A percentile compares a stretch with the other conserved stretches of the same genome.
Conservation (phyloP, 2,888 invertebrate species). For the Hyalella azteca region DNA sequence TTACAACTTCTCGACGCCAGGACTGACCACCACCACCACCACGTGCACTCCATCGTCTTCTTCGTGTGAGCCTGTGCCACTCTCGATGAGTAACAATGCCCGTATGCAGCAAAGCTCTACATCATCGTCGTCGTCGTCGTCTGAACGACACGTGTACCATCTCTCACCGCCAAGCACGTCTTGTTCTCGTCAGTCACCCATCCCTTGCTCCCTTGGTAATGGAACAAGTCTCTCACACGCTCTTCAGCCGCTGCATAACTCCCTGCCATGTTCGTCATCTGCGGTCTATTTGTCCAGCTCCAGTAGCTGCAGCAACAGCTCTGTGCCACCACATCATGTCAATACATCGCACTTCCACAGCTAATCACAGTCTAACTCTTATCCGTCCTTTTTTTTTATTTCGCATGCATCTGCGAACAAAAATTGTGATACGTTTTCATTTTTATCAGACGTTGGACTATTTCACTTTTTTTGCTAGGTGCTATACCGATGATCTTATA, state of each 20-base stretch:
- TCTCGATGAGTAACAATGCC: background rate
- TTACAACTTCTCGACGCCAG: background rate
- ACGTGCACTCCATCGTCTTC: background rate
- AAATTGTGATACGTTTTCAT: background rate
- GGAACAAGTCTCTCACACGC: background rate
- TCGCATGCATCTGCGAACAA: background rate
- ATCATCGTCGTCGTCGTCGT: background rate
- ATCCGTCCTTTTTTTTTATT: background rate
- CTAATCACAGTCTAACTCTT: background rate
- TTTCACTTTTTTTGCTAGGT: background rate
- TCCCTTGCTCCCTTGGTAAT: background rate
- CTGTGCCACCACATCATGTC: background rate
- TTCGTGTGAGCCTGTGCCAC: background rate
- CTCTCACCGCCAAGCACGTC: background rate
- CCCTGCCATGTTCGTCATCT: background rate
- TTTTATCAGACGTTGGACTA: background rate
- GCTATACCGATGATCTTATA: too few species aligned
- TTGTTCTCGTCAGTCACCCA: background rate
- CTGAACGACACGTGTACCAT: background rate
- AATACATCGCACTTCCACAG: background rate
- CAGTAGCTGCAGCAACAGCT: background rate
- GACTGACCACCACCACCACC: background rate
- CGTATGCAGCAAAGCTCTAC: background rate
- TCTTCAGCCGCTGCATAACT: background rate
- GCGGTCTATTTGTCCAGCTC: background rate